These are phyloP conservation scores for Mus pahari DNA, from an alignment of 2,113 vertebrate genomes.

Conservation along the genomic window DNA sequence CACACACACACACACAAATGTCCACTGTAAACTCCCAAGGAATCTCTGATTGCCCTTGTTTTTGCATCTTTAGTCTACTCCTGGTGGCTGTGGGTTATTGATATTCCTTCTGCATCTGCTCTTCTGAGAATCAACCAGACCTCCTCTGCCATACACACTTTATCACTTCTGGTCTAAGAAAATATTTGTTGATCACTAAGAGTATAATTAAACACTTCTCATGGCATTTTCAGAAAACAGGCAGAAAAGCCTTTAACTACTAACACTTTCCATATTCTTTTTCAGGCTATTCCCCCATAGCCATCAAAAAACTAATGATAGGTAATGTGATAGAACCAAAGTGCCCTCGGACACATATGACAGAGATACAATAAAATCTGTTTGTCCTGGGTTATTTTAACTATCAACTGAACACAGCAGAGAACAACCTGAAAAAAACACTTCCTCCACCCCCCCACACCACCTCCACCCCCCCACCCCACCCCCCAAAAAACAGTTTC, in stretches of 20 bases:
- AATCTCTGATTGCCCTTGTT: not conserved
- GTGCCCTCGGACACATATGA: not conserved
- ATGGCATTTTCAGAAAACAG: not conserved
- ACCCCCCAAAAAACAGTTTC: no score
- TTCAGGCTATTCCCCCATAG: not conserved
- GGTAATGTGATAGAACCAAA: not conserved
- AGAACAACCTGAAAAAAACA: not conserved
- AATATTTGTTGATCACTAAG: slow-evolving; percentile 3
- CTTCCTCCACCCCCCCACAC: no score
- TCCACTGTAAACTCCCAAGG: not conserved
- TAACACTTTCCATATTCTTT: not conserved
- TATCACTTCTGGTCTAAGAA: not conserved
- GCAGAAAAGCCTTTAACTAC: not conserved
- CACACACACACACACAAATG: not conserved
- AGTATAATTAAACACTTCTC: not conserved
- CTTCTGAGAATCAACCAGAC: not conserved
- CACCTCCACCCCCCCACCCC: no score
- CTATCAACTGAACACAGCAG: not conserved
- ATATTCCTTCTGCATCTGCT: not conserved
- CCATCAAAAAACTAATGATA: slow-evolving; percentile 1
- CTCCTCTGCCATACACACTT: not conserved
- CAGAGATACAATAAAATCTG: not conserved
- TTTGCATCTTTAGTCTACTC: not conserved
- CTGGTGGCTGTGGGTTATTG: not conserved
- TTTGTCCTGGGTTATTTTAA: not conserved